Percentiles rank a stretch among this genome's conserved stretches.
These are phyloP conservation scores for Halisarca cf. caerulea DNA, from an alignment of 37 sponge, comb jelly and placozoan genomes.

Conservation along the genomic window DNA sequence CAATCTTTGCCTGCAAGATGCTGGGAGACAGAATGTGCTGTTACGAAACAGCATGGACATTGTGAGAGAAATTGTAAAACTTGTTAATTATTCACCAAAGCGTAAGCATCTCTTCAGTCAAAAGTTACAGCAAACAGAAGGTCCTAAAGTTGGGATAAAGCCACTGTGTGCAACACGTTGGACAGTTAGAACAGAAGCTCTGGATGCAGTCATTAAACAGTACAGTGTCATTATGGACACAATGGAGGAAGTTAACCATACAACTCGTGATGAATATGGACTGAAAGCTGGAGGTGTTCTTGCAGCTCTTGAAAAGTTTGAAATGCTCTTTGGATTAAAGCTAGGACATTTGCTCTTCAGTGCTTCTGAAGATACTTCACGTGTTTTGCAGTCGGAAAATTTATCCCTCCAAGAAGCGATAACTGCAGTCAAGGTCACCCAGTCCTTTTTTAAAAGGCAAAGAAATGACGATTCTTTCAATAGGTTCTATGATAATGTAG, in stretches of 20 bases:
- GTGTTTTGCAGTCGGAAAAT: constrained; percentile 47
- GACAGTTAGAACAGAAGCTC: constrained; percentile 64
- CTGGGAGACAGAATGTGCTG: constrained; percentile 27
- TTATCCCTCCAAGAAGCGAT: constrained; percentile 55
- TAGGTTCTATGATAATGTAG: constrained; percentile 35
- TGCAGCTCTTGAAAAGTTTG: constrained; percentile 48
- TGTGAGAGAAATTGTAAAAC: constrained; percentile 50
- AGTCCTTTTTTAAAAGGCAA: constrained; percentile 40
- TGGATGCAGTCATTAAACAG: too few species aligned
- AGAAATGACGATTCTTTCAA: constrained; percentile 15
- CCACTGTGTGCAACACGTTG: constrained; percentile 63
- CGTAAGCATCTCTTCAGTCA: constrained; percentile 36
- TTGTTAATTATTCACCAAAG: constrained; percentile 61
- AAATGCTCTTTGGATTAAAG: constrained; percentile 58
- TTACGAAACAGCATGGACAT: constrained; percentile 51
- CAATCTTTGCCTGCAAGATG: constrained; percentile 68
- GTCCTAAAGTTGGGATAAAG: constrained; percentile 25
- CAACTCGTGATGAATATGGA: constrained; percentile 69
- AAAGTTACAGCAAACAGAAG: constrained; percentile 28
- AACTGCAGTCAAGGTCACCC: constrained; percentile 43
- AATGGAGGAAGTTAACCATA: constrained; percentile 29
- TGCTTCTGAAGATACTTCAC: constrained; percentile 50
- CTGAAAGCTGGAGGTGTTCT: constrained; percentile 58
- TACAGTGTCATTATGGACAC: constrained; percentile 49
- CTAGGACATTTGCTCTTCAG: constrained; percentile 50